These are phyloP conservation scores for Apis laboriosa DNA, from an alignment of 1,140 invertebrate species.

Conservation along the genomic window DNA sequence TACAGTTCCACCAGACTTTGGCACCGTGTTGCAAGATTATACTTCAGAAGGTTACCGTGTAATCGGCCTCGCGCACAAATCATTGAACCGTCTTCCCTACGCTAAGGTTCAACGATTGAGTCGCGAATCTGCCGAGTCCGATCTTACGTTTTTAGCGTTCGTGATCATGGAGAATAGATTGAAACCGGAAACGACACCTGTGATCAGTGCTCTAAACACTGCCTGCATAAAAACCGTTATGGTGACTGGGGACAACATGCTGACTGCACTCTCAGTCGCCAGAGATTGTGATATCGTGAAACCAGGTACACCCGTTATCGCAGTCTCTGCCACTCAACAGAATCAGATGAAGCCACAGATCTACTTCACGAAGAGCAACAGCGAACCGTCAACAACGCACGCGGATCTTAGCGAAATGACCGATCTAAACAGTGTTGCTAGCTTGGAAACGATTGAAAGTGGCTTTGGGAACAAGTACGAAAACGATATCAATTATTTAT, in stretches of 20 bases:
- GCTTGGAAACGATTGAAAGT: conserved; percentile 84
- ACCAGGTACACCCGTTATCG: conserved; percentile 87
- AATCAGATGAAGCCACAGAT: conserved; percentile 77
- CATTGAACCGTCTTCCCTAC: conserved; percentile 79
- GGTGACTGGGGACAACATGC: conserved; percentile 97
- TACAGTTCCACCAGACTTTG: conserved; percentile 86
- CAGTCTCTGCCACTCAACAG: conserved; percentile 82
- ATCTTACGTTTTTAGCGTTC: conserved; percentile 92
- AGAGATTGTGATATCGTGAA: conserved; percentile 94
- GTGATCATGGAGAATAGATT: conserved; percentile 95
- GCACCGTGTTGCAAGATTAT: conserved; percentile 87
- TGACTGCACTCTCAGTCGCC: conserved; percentile 95
- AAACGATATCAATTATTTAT: conserved; percentile 75
- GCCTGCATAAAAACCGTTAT: conserved; percentile 94
- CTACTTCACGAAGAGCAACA: conserved; percentile 78
- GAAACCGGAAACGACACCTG: conserved; percentile 90
- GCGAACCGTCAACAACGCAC: conserved; percentile 73
- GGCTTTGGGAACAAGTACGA: conserved; percentile 69
- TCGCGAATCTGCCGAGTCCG: conserved; percentile 88
- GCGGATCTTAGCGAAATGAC: conserved; percentile 76
- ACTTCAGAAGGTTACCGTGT: conserved; percentile 94
- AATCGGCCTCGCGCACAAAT: conserved; percentile 90
- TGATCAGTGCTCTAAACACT: conserved; percentile 88
- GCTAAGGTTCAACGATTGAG: conserved; percentile 81
- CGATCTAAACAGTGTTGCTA: conserved; percentile 82